Base-by-base conservation (phyloP, 2,888 invertebrate genomes). In the Geotrupes spiniger region DNA sequence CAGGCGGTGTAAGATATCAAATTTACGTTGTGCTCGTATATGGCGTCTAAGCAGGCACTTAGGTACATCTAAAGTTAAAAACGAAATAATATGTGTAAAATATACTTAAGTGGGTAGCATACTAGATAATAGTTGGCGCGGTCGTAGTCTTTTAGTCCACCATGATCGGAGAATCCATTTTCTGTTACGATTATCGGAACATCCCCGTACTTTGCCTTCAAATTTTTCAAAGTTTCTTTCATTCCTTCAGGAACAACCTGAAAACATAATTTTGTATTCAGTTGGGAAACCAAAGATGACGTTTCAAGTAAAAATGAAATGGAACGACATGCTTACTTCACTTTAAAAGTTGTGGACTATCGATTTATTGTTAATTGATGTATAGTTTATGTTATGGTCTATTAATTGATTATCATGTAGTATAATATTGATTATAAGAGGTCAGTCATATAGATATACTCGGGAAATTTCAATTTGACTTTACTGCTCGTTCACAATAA, bases 1-100 rank as follows among this genome's bases (percentile, higher is more conserved):
- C 88, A 89, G 45, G 82, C 80, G 0, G 84, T 78, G 62, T 88
- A 90, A 0, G 83, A 87, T 2, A 74, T 62, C 1, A 84, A 74
- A 28, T 71, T 71, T 49, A 78, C 80, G 0, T 77, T 74, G 62
- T 83, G 82, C 31, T 75, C 73, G 0, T 64, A 58, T 0, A 83
- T 61, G 1, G 79, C 79, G 1, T 69, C 59, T 31, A 75, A 69
- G 4, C 79, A 26, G 0, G 74, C 60, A 3, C 69, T 63, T 9
- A 79, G 59, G 51, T 79, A 77, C 0, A 67, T 61, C 57, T 61
- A 43, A 36, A 54, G 54, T 17, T 17, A 38, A 15, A 17, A 27
- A 9, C 9, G 9, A 27, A 27, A 27, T 27, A 9, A 27, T 27
- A 8, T 27, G 9, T 27, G 27, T 8, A 8, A 27, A 8, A 27